These are phyloP conservation scores for Corythoichthys haematopterus DNA, from an alignment of 2,113 vertebrate genomes.

Conservation along the genomic window DNA sequence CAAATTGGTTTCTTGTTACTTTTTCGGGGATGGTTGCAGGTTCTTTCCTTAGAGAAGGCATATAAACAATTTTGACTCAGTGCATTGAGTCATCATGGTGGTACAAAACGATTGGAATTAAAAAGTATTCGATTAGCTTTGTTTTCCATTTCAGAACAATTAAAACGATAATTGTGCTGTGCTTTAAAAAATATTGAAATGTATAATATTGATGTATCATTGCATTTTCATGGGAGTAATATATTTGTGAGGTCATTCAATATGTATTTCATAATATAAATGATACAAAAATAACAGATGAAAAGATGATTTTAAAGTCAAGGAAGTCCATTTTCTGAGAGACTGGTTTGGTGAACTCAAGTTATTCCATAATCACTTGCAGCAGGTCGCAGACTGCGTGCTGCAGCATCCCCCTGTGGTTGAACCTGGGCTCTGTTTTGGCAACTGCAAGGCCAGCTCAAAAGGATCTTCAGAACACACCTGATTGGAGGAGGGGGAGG, in stretches of 20 bases:
- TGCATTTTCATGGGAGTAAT: neutral
- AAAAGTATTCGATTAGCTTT: neutral
- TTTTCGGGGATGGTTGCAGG: neutral
- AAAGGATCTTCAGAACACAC: constrained; percentile 71
- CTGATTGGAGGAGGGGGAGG: constrained; percentile 32
- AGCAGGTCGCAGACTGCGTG: constrained; percentile 52
- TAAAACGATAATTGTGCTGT: neutral
- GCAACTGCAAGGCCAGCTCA: constrained; percentile 57
- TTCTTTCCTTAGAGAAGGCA: neutral
- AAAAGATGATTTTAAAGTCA: neutral
- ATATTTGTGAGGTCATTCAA: neutral
- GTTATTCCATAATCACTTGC: constrained; percentile 62
- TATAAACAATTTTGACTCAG: neutral
- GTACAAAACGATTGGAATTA: neutral
- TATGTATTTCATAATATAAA: neutral
- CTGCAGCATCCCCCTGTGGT: constrained; percentile 66
- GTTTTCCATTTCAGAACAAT: neutral
- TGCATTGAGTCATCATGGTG: neutral
- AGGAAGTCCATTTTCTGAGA: neutral
- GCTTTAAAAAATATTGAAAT: neutral
- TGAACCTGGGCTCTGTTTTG: constrained; percentile 16
- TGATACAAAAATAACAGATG: neutral
- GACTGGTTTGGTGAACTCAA: neutral
- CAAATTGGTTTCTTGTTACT: neutral
- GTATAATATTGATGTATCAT: neutral